These are phyloP conservation scores for Mya arenaria DNA, from an alignment of 1,140 invertebrate genomes.

Conservation along the genomic window DNA sequence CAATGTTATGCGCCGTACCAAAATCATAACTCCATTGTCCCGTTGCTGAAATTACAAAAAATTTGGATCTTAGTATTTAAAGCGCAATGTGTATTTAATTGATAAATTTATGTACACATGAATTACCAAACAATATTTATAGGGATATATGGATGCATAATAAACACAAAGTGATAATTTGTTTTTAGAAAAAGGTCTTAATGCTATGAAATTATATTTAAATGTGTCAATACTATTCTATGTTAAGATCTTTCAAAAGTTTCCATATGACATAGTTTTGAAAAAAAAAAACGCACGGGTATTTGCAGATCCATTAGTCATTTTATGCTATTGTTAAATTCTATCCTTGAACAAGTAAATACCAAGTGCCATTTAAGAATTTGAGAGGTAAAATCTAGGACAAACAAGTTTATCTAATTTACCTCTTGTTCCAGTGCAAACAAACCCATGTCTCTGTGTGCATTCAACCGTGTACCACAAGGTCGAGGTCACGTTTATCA, in stretches of 20 bases:
- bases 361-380: neutral
- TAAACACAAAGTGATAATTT: neutral
- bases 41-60: neutral
- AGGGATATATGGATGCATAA: neutral
- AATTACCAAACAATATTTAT: neutral
- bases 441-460: neutral
- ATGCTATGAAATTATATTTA: neutral
- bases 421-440: constrained; percentile 17
- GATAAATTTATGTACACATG: neutral
- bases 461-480: constrained; percentile 16
- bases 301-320: neutral
- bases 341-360: neutral
- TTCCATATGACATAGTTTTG: neutral
- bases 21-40: neutral
- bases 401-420: neutral
- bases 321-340: neutral
- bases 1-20: neutral
- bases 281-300: neutral
- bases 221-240: too few relatives aligned
- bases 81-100: too few relatives aligned
- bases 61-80: too few relatives aligned
- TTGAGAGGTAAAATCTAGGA: neutral
- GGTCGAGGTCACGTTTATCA: neutral
- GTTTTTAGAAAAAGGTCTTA: neutral
- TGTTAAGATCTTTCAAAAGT: neutral